Percentiles rank a stretch among this genome's conserved stretches.
phyloP scores from a whole-genome alignment of 2,888 invertebrate species.

The Tipula lateralis region DNA sequence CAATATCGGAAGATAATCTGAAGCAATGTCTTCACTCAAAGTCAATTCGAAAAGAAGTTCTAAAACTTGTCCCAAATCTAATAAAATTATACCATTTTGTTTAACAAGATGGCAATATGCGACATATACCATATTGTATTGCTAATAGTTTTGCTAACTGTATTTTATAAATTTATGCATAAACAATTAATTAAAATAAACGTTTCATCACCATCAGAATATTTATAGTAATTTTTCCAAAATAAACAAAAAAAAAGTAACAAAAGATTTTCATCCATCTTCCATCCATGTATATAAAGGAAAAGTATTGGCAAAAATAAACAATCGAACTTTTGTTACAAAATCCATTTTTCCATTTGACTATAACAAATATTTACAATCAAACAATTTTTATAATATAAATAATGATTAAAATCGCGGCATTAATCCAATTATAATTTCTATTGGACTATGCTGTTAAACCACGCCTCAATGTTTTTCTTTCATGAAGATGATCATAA shows the following conservation, averaged over 20 bases:
- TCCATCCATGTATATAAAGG: not conserved
- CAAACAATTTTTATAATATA: not conserved
- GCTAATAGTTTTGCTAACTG: too few species aligned
- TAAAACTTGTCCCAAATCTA: too few species aligned
- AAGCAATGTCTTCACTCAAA: too few species aligned
- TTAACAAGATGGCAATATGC: not conserved
- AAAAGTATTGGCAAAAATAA: not conserved
- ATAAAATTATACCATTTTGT: not conserved
- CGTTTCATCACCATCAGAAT: not conserved
- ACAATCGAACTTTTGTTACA: not conserved
- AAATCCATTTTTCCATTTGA: not conserved
- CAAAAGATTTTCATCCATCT: not conserved
- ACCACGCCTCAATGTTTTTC: not conserved
- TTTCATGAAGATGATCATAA: not conserved
- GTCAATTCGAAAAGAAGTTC: too few species aligned
- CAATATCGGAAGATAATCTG: too few species aligned
- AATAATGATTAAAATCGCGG: not conserved
- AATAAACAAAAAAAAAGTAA: not conserved
- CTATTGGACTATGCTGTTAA: slow-evolving; percentile 14
- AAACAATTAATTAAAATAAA: slow-evolving; percentile 6
- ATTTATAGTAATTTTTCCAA: not conserved
- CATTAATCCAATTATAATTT: not conserved
- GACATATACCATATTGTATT: not conserved
- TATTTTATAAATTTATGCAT: not conserved
- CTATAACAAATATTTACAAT: not conserved